Evolutionary conservation across 2,797 vertebrate genomes (phyloP).

Genomic region (Linurgus olivaceus): DNA sequence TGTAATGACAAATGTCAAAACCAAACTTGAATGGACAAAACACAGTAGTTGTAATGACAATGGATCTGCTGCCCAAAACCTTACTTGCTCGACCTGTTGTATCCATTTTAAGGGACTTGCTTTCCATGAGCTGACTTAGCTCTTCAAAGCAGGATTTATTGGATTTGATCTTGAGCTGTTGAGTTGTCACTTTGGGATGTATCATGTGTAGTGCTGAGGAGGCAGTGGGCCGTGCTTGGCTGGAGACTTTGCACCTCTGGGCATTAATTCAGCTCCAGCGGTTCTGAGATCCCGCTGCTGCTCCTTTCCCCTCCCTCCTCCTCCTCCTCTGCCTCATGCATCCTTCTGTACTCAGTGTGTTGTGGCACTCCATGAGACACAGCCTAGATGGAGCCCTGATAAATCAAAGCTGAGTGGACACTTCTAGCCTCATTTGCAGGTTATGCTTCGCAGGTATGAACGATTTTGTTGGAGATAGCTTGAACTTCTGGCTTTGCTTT

Average conservation of each 20-base stretch:
- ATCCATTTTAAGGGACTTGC: neutral
- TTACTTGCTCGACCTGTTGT: neutral
- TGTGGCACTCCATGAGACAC: neutral
- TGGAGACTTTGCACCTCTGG: neutral
- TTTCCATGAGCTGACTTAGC: neutral
- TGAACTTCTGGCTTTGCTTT: neutral
- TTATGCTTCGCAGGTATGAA: neutral
- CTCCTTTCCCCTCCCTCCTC: neutral
- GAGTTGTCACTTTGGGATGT: neutral
- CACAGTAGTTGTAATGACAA: neutral
- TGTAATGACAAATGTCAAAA: neutral
- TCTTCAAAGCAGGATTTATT: neutral
- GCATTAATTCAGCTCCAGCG: rapidly evolving
- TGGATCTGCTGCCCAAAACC: neutral
- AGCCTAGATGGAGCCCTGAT: neutral
- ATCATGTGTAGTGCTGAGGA: neutral
- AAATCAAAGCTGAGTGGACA: neutral
- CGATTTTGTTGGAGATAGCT: neutral
- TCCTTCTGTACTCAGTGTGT: neutral
- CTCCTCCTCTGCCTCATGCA: neutral
- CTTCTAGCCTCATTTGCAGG: neutral
- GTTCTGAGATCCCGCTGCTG: neutral
- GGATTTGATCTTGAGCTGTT: constrained; percentile 36
- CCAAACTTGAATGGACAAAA: neutral
- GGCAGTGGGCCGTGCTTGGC: neutral